Evolutionary conservation across 2,113 vertebrate species (phyloP).

Genomic region (Oreochromis niloticus): DNA sequence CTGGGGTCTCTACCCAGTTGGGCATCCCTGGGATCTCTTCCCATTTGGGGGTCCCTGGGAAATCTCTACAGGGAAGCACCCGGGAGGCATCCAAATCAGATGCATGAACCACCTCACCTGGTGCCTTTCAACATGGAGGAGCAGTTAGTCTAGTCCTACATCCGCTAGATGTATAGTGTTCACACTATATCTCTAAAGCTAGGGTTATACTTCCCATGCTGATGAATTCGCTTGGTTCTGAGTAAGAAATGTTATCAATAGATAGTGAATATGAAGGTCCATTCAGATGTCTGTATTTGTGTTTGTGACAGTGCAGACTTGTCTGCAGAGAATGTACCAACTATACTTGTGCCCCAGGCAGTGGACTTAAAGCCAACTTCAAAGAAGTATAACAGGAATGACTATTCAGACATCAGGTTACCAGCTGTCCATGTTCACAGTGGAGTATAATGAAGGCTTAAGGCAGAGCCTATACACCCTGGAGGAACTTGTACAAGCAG

Average conservation of each 20-base stretch:
- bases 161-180: too few relatives aligned
- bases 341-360: background rate
- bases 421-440: background rate
- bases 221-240: accelerated
- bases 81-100: background rate
- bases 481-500: background rate
- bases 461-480: background rate
- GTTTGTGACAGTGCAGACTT: background rate
- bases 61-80: background rate
- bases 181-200: background rate
- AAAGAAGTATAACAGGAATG: background rate
- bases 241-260: background rate
- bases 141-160: background rate
- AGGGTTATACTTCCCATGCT: background rate
- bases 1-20: background rate
- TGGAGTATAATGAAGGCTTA: background rate
- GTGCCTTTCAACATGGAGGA: background rate
- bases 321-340: background rate
- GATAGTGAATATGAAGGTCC: background rate
- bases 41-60: background rate
- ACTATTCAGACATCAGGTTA: background rate
- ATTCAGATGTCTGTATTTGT: background rate
- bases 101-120: background rate
- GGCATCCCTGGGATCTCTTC: background rate
- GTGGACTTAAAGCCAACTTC: background rate